phyloP scores from a whole-genome alignment of 2,888 invertebrate species.

The Nomada ferruginata region DNA sequence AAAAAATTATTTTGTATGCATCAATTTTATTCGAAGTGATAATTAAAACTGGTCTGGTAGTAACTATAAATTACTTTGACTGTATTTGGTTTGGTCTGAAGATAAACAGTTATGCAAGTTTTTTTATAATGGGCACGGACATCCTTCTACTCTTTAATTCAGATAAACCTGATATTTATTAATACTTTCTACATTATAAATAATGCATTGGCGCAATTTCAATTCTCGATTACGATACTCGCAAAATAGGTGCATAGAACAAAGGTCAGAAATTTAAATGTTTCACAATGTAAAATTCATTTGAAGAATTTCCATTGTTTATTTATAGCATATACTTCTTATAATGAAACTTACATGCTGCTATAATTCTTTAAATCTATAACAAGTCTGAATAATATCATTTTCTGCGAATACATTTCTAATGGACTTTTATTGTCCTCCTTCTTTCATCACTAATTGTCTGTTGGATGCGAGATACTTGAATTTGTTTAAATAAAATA shows the following conservation, averaged over 20 bases:
- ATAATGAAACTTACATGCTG: neutral
- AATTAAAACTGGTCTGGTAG: neutral
- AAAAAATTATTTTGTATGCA: neutral
- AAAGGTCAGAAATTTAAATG: neutral
- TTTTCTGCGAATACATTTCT: neutral
- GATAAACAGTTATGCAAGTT: neutral
- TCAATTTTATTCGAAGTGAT: neutral
- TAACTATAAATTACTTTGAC: too few relatives aligned
- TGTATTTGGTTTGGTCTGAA: neutral
- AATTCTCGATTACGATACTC: constrained; percentile 5
- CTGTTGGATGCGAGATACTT: too few relatives aligned
- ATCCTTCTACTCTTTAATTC: too few relatives aligned
- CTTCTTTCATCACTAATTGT: too few relatives aligned
- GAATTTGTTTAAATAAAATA: too few relatives aligned
- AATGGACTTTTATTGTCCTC: neutral
- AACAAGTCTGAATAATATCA: neutral
- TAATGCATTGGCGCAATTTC: neutral
- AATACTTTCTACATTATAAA: neutral
- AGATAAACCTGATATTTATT: too few relatives aligned
- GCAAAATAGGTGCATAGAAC: neutral
- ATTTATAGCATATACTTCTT: too few relatives aligned
- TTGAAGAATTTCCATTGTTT: neutral
- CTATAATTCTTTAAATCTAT: neutral
- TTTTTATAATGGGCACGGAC: neutral
- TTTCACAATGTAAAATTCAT: neutral